These are phyloP conservation scores for Elephantulus edwardii DNA, from an alignment of 2,113 vertebrate species.

Conservation along the genomic window DNA sequence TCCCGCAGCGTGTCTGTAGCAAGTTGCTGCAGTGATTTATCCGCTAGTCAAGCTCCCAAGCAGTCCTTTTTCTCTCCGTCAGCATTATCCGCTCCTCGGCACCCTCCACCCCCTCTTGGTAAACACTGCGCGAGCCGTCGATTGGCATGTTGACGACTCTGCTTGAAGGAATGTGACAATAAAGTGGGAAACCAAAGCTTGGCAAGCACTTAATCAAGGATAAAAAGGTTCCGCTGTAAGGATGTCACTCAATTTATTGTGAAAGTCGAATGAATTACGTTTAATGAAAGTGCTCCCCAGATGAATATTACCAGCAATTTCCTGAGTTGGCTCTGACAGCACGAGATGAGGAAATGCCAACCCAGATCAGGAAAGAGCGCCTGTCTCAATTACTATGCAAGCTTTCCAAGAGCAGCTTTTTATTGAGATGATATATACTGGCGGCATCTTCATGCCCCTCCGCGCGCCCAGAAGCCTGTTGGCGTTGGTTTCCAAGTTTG, in stretches of 20 bases:
- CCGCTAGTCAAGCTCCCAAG: slow-evolving; percentile 74
- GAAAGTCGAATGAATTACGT: slow-evolving; percentile 92
- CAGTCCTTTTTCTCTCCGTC: slow-evolving; percentile 77
- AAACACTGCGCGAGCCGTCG: slow-evolving; percentile 81
- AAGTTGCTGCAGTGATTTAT: slow-evolving; percentile 81
- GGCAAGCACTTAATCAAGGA: slow-evolving; percentile 90
- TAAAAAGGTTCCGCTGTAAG: slow-evolving; percentile 89
- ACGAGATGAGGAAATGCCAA: slow-evolving; percentile 87
- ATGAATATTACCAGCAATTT: slow-evolving; percentile 92
- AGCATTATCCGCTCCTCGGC: slow-evolving; percentile 75
- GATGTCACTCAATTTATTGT: slow-evolving; percentile 92
- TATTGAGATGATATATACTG: slow-evolving; percentile 73
- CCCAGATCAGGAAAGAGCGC: slow-evolving; percentile 84
- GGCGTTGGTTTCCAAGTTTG: slow-evolving; percentile 66
- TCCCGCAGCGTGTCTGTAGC: background rate
- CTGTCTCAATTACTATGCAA: slow-evolving; percentile 84
- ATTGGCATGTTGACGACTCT: slow-evolving; percentile 88
- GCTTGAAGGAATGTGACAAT: slow-evolving; percentile 88
- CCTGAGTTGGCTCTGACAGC: slow-evolving; percentile 87
- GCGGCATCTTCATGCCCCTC: slow-evolving; percentile 38
- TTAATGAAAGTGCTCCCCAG: slow-evolving; percentile 91
- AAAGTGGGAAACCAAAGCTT: slow-evolving; percentile 85
- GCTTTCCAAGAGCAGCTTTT: slow-evolving; percentile 75
- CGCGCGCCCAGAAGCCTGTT: slow-evolving; percentile 10
- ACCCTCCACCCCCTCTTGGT: slow-evolving; percentile 80